Percentiles rank a stretch among this genome's conserved stretches.
These are phyloP conservation scores for Equus przewalskii DNA, from an alignment of 2,113 vertebrate genomes.

Conservation along the genomic window DNA sequence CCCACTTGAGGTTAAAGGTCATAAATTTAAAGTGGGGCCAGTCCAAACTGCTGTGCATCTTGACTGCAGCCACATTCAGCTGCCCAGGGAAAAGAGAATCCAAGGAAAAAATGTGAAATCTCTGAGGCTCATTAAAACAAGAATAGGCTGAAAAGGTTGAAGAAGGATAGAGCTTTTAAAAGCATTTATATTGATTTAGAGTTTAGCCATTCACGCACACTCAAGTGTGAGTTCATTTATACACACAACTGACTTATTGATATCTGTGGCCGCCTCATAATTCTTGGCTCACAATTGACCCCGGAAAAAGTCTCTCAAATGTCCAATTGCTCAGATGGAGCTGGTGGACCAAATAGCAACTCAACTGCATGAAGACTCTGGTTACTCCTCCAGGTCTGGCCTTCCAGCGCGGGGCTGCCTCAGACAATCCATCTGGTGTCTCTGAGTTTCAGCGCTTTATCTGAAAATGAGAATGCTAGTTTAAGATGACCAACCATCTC, in stretches of 20 bases:
- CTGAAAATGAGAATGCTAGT: neutral
- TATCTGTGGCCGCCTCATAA: accelerated
- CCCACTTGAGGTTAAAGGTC: neutral
- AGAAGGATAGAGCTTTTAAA: neutral
- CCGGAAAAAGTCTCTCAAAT: accelerated
- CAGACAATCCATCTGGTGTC: accelerated
- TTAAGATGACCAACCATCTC: accelerated
- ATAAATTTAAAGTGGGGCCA: neutral
- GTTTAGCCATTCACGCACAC: accelerated
- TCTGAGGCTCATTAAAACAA: neutral
- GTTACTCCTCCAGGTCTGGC: neutral
- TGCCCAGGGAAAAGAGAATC: neutral
- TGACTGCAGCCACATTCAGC: too few relatives aligned
- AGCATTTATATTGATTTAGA: neutral
- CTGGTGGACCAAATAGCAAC: neutral
- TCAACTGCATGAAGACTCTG: accelerated
- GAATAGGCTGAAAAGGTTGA: neutral
- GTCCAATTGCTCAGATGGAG: accelerated
- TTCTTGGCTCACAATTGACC: accelerated
- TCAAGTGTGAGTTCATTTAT: accelerated
- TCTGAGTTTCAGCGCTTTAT: neutral
- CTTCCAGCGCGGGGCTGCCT: accelerated
- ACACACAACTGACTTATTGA: neutral
- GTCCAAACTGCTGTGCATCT: accelerated
- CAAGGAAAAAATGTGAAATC: neutral